These are phyloP conservation scores for Himalopsyche japonica DNA, from an alignment of 2,888 invertebrate species.

Conservation along the genomic window DNA sequence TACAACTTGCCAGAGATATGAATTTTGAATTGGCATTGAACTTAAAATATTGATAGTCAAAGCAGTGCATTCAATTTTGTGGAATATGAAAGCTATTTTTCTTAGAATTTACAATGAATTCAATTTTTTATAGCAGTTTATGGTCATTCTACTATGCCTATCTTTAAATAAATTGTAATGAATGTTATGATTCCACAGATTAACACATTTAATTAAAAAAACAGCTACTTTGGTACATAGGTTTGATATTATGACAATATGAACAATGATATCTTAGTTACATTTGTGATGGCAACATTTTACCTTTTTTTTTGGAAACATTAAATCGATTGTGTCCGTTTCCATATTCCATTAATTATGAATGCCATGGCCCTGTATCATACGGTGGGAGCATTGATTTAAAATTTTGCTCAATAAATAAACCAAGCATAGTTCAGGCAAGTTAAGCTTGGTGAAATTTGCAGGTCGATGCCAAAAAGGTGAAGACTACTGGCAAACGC, in stretches of 20 bases:
- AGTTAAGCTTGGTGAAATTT: constrained; percentile 51
- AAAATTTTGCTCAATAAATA: not conserved
- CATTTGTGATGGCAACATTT: too few relatives aligned
- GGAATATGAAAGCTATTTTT: not conserved
- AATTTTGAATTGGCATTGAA: not conserved
- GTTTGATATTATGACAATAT: too few relatives aligned
- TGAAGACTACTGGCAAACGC: constrained; percentile 59
- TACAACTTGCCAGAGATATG: not conserved
- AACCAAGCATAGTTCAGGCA: constrained; percentile 29
- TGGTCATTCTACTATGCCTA: too few relatives aligned
- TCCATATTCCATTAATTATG: not conserved
- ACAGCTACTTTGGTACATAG: too few relatives aligned
- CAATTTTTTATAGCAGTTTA: too few relatives aligned
- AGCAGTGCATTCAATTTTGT: not conserved
- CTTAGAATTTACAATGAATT: too few relatives aligned
- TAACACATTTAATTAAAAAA: too few relatives aligned
- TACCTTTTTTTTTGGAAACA: too few relatives aligned
- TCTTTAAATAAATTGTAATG: too few relatives aligned
- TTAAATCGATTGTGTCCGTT: not conserved
- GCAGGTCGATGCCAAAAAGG: constrained; percentile 61
- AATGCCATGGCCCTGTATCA: not conserved
- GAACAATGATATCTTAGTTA: too few relatives aligned
- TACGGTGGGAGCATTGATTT: not conserved
- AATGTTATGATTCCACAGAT: too few relatives aligned
- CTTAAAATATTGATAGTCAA: not conserved